Evolutionary conservation across 2,888 invertebrate genomes (phyloP).

Genomic region (Hirtodrosophila cameraria): DNA sequence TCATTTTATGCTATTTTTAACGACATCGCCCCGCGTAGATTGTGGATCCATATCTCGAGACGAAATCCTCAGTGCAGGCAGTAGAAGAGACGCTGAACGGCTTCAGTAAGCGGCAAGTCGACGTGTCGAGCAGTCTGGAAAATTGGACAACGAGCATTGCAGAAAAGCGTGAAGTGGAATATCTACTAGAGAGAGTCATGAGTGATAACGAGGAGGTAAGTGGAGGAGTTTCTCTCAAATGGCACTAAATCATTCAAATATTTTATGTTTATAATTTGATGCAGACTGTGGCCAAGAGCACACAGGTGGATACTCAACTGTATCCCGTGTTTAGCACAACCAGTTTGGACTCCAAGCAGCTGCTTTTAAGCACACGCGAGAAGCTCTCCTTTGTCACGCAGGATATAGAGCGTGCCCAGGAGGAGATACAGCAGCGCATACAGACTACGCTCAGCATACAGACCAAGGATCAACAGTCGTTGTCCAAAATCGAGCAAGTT

Average conservation of each 20-base stretch:
- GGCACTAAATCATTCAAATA: no score
- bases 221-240: not conserved
- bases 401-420: slow-evolving; percentile 87
- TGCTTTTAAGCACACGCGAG: slow-evolving; percentile 86
- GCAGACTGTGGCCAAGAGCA: slow-evolving; percentile 88
- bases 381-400: slow-evolving; percentile 86
- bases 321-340: slow-evolving; percentile 90
- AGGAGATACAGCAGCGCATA: slow-evolving; percentile 88
- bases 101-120: slow-evolving; percentile 87
- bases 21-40: slow-evolving; percentile 83
- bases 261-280: not conserved
- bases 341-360: slow-evolving; percentile 86
- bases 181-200: slow-evolving; percentile 85
- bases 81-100: slow-evolving; percentile 89
- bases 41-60: slow-evolving; percentile 89
- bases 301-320: slow-evolving; percentile 89
- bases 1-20: slow-evolving; percentile 77
- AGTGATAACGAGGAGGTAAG: slow-evolving; percentile 88
- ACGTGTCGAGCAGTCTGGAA: slow-evolving; percentile 89
- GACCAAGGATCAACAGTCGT: slow-evolving; percentile 85
- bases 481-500: slow-evolving; percentile 86
- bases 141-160: slow-evolving; percentile 88
- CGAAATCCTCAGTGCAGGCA: slow-evolving; percentile 87
- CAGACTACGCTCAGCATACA: slow-evolving; percentile 88
- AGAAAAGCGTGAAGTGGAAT: slow-evolving; percentile 85